A percentile compares a stretch with the other conserved stretches of the same genome.
These are phyloP conservation scores for Paracyclopina nana DNA, from an alignment of 1,140 invertebrate genomes.

Conservation along the genomic window DNA sequence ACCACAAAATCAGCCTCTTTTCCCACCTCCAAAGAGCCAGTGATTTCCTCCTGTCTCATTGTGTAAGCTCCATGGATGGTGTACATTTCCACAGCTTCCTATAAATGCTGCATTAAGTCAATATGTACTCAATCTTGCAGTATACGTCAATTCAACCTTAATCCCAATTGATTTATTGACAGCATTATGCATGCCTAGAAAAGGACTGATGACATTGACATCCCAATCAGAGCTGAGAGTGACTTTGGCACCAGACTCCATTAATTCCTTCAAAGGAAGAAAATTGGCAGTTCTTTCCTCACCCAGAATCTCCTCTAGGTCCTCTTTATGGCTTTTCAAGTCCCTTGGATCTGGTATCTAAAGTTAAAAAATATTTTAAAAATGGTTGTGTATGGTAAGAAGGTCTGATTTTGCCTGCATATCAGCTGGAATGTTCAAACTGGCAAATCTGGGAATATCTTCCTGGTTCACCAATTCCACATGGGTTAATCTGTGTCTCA, in stretches of 20 bases:
- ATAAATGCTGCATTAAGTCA: neutral
- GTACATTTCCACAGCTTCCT: neutral
- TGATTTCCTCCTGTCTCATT: neutral
- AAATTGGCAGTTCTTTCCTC: neutral
- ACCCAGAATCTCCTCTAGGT: neutral
- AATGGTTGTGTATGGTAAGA: neutral
- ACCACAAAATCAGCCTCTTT: neutral
- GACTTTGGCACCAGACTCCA: neutral
- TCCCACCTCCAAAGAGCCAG: neutral
- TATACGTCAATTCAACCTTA: neutral
- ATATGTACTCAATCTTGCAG: neutral
- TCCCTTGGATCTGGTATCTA: too few species aligned
- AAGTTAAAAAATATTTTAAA: too few species aligned
- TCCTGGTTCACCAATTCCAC: neutral
- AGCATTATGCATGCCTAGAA: neutral
- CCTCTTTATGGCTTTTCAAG: too few species aligned
- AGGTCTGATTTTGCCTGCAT: neutral
- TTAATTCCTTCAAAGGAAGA: neutral
- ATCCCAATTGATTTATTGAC: neutral
- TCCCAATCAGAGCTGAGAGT: neutral
- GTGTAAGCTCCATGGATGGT: neutral
- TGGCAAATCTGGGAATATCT: neutral
- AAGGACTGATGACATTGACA: neutral
- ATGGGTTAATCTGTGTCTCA: neutral
- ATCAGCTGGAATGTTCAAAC: neutral